phyloP scores from a whole-genome alignment of 2,888 invertebrate species.

The Cryptocheilus praepositus region DNA sequence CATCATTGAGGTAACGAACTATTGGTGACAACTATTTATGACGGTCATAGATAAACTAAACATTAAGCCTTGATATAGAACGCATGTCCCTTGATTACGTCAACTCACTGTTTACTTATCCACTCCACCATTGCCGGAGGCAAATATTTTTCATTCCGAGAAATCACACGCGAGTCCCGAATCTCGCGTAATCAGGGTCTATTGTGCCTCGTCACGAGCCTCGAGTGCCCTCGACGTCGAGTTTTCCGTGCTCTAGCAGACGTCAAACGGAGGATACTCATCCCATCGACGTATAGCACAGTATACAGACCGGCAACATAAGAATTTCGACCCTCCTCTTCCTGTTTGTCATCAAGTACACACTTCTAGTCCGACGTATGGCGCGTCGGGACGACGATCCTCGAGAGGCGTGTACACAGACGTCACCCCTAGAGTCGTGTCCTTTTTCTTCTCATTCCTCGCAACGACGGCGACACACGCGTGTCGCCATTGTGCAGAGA shows the following conservation, averaged over 20 bases:
- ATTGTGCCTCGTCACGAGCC: constrained; percentile 28
- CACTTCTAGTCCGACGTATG: constrained; percentile 14
- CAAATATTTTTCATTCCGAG: constrained; percentile 13
- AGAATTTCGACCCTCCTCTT: constrained; percentile 4
- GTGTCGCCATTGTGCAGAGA: constrained; percentile 33
- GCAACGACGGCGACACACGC: constrained; percentile 11
- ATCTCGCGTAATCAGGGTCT: constrained; percentile 8
- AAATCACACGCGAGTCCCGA: constrained; percentile 16
- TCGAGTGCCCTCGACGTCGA: constrained; percentile 18
- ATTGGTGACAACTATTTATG: too few relatives aligned
- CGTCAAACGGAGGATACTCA: constrained; percentile 4
- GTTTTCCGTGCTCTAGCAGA: constrained; percentile 21
- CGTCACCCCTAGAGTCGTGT: constrained; percentile 34
- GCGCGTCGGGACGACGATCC: constrained; percentile 14
- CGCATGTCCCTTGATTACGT: too few relatives aligned
- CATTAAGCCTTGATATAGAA: too few relatives aligned
- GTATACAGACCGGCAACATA: too few relatives aligned
- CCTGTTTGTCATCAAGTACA: constrained; percentile 31
- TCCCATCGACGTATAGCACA: too few relatives aligned
- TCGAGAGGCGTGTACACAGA: constrained; percentile 40
- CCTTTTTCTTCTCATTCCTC: constrained; percentile 6
- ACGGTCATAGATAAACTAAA: too few relatives aligned
- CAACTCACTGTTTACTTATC: neutral
- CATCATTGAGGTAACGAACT: too few relatives aligned
- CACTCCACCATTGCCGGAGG: neutral